Conservation (phyloP, 2,113 vertebrate genomes). For the Tylochromis polylepis region DNA sequence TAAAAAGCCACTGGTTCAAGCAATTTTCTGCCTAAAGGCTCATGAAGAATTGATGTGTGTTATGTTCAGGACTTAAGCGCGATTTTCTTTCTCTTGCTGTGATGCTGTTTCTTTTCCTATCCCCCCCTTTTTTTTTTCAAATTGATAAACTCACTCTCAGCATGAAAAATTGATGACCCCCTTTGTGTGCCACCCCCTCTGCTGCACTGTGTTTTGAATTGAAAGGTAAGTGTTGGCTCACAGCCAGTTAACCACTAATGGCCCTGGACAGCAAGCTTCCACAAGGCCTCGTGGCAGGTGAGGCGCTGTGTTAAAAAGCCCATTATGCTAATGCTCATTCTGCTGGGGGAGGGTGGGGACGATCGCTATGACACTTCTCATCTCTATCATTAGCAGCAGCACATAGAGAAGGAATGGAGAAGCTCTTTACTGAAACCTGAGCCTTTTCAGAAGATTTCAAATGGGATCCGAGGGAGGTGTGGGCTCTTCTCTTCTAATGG, state of each 20-base stretch:
- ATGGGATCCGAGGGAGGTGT: constrained; percentile 23
- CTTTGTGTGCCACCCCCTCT: constrained; percentile 14
- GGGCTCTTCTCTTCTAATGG: constrained; percentile 16
- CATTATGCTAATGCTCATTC: constrained; percentile 71
- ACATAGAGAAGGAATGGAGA: constrained; percentile 14
- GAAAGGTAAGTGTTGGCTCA: constrained; percentile 45
- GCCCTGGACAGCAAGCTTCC: constrained; percentile 44
- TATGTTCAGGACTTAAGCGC: constrained; percentile 29
- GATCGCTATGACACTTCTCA: constrained; percentile 45
- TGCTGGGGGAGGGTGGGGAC: constrained; percentile 22
- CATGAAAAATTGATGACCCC: constrained; percentile 55
- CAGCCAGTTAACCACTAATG: constrained; percentile 61
- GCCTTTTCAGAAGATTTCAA: constrained; percentile 36
- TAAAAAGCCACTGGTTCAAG: constrained; percentile 49
- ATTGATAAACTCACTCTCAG: constrained; percentile 13
- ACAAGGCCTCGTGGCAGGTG: constrained; percentile 50
- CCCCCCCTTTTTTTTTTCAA: not conserved
- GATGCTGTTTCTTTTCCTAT: constrained; percentile 11
- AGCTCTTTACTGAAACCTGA: constrained; percentile 54
- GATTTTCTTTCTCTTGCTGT: constrained; percentile 11
- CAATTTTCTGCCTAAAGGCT: constrained; percentile 25
- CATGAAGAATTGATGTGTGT: constrained; percentile 46
- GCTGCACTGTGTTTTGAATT: constrained; percentile 29
- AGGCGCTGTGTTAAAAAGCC: constrained; percentile 61
- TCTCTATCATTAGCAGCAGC: constrained; percentile 51